A percentile compares a stretch with the other conserved stretches of the same genome.
These are phyloP conservation scores for Zele albiditarsus DNA, from an alignment of 2,888 invertebrate species.

Conservation along the genomic window DNA sequence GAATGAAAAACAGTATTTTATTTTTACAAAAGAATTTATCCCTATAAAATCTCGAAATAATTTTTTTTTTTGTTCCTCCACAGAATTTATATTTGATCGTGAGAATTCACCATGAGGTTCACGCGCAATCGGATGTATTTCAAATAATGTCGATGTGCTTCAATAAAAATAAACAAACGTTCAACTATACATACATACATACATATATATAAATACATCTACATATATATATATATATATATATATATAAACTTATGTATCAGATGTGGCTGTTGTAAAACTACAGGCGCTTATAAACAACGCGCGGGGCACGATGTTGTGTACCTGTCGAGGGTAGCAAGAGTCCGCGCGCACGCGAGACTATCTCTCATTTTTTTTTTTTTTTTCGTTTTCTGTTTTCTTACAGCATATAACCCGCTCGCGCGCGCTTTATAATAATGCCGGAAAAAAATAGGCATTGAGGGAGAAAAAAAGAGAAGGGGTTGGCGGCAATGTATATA, in stretches of 20 bases:
- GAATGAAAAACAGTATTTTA: too few relatives aligned
- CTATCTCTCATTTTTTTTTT: constrained; percentile 3
- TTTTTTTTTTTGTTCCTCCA: background rate
- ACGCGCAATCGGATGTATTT: constrained; percentile 4
- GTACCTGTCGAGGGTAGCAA: constrained; percentile 41
- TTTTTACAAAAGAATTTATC: too few relatives aligned
- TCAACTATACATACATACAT: background rate
- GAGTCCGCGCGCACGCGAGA: constrained; percentile 35
- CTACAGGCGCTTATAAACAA: constrained; percentile 36
- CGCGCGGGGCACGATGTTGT: constrained; percentile 27
- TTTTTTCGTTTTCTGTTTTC: constrained; percentile 1
- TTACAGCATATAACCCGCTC: constrained; percentile 13
- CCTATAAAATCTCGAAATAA: too few relatives aligned
- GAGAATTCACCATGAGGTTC: background rate
- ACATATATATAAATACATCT: background rate
- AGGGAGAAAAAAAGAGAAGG: constrained; percentile 17
- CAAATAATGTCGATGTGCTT: background rate
- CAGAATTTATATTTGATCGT: background rate
- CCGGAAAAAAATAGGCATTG: constrained; percentile 25
- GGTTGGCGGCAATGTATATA: constrained; percentile 7
- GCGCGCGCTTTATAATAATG: constrained; percentile 34
- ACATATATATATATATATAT: background rate
- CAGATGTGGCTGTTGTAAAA: constrained; percentile 25
- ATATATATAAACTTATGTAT: background rate
- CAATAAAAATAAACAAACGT: background rate